A percentile compares a stretch with the other conserved stretches of the same genome.
phyloP scores from a whole-genome alignment of 2,888 invertebrate species.

The Mimachlamys varia region DNA sequence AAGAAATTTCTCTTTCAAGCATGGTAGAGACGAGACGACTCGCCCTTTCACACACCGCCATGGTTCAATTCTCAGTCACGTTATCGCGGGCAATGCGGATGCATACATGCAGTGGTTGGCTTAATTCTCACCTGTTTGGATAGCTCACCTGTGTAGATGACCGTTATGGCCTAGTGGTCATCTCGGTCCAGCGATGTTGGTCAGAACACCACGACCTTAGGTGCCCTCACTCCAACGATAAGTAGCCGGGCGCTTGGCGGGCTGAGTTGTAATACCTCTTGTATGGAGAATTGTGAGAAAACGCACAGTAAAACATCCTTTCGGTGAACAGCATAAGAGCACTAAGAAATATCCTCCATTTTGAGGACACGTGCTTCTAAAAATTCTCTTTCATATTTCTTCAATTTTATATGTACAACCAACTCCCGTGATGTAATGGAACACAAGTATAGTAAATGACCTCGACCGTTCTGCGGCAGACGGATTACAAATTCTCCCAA shows the following conservation, averaged over 20 bases:
- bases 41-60: neutral
- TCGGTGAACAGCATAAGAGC: neutral
- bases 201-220: constrained; percentile 28
- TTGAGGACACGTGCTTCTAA: constrained; percentile 31
- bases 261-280: neutral
- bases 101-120: constrained; percentile 6
- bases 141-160: neutral
- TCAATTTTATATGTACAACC: constrained; percentile 24
- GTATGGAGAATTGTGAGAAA: constrained; percentile 27
- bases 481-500: constrained; percentile 47
- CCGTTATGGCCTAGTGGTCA: constrained; percentile 26
- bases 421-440: constrained; percentile 23
- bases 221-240: constrained; percentile 33
- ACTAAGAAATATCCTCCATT: constrained; percentile 31
- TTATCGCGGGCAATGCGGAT: neutral
- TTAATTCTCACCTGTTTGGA: neutral
- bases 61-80: neutral
- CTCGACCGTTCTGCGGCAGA: constrained; percentile 41
- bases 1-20: neutral
- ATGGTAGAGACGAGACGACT: constrained; percentile 6
- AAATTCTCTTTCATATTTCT: constrained; percentile 31
- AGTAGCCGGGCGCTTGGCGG: constrained; percentile 28
- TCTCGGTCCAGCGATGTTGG: constrained; percentile 36
- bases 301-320: constrained; percentile 7
- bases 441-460: constrained; percentile 44